Evolutionary conservation across 2,113 vertebrate genomes (phyloP).

Genomic region (Pedionomus torquatus): DNA sequence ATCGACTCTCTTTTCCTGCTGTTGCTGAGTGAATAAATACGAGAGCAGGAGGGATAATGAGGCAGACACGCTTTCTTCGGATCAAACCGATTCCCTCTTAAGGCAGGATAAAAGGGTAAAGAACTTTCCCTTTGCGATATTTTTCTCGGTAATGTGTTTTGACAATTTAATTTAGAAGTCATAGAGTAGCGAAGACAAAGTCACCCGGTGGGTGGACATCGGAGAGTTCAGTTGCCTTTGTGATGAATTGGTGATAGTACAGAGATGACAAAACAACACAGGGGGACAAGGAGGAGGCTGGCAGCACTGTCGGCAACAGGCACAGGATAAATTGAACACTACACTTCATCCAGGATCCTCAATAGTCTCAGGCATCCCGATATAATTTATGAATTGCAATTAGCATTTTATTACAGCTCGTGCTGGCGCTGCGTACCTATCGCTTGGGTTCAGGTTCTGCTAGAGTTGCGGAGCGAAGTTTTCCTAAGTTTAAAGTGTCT

Average conservation of each 20-base stretch:
- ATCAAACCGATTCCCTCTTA: background rate
- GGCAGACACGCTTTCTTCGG: slow-evolving; percentile 24
- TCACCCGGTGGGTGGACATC: slow-evolving; percentile 62
- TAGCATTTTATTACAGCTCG: slow-evolving; percentile 31
- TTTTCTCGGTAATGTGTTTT: slow-evolving; percentile 64
- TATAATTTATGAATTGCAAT: slow-evolving; percentile 57
- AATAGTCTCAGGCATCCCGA: background rate
- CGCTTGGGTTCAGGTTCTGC: background rate
- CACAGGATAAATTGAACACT: slow-evolving; percentile 44
- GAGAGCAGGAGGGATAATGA: slow-evolving; percentile 39
- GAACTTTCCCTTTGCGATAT: slow-evolving; percentile 14
- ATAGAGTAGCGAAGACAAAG: slow-evolving; percentile 61
- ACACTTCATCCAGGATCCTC: slow-evolving; percentile 56
- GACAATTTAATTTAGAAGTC: slow-evolving; percentile 74
- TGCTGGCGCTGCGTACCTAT: background rate
- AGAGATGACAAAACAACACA: slow-evolving; percentile 70
- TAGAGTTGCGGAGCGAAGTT: background rate
- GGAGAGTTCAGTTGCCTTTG: slow-evolving; percentile 52
- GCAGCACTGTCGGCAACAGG: slow-evolving; percentile 13
- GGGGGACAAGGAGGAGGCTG: slow-evolving; percentile 51
- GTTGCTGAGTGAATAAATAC: slow-evolving; percentile 25
- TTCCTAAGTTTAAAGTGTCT: background rate
- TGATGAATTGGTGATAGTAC: slow-evolving; percentile 68
- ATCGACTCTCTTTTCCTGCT: background rate
- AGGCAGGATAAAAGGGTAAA: slow-evolving; percentile 37